These are phyloP conservation scores for Halesus radiatus DNA, from an alignment of 1,140 invertebrate species.

Conservation along the genomic window DNA sequence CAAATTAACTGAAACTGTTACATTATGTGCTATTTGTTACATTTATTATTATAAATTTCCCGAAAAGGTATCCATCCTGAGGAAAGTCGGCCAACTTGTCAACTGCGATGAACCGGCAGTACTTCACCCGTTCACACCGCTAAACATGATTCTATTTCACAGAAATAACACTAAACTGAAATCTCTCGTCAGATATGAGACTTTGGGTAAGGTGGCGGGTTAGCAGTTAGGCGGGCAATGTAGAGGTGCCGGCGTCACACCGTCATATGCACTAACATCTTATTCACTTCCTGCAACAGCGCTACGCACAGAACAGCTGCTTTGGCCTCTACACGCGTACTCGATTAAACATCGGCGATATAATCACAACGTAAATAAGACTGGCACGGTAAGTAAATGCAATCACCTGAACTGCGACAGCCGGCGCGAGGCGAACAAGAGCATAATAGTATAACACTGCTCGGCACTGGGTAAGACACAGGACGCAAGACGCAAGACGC, in stretches of 20 bases:
- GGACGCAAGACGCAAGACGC: background rate
- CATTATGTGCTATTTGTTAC: background rate
- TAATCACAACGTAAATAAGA: conserved; percentile 8
- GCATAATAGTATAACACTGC: too few species aligned
- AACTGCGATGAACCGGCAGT: background rate
- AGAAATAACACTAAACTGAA: too few species aligned
- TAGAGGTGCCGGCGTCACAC: background rate
- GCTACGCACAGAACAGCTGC: conserved; percentile 4
- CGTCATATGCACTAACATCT: background rate
- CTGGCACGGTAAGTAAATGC: background rate
- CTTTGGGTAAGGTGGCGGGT: too few species aligned
- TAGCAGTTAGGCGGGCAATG: too few species aligned
- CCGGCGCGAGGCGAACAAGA: background rate
- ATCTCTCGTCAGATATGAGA: too few species aligned
- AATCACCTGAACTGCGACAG: background rate
- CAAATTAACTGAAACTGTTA: background rate
- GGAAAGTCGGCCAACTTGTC: conserved; percentile 16
- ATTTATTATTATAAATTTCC: background rate
- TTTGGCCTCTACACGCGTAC: conserved; percentile 1
- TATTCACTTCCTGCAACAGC: background rate
- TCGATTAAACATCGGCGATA: background rate
- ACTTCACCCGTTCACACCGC: background rate
- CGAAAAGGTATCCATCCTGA: background rate
- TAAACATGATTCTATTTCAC: too few species aligned
- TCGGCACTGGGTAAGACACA: background rate